Conservation (phyloP, 1,140 invertebrate species). For the Drosophila setifemur region DNA sequence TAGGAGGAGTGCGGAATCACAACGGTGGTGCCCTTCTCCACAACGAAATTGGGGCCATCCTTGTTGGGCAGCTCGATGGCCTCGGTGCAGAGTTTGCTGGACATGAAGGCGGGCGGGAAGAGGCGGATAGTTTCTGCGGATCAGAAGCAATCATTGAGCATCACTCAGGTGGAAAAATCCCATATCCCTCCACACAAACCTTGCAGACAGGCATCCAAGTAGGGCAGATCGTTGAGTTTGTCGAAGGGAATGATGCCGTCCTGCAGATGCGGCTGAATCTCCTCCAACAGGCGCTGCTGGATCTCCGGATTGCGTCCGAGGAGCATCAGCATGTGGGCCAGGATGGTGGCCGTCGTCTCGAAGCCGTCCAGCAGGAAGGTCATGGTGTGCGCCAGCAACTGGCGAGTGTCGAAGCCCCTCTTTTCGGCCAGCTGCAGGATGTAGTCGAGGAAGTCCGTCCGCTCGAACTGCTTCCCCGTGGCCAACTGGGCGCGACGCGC, state of each 20-base stretch:
- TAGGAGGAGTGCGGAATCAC: slow-evolving; percentile 84
- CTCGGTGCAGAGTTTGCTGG: slow-evolving; percentile 59
- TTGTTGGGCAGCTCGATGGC: slow-evolving; percentile 48
- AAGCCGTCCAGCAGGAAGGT: slow-evolving; percentile 70
- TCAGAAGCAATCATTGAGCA: background rate
- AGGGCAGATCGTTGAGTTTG: slow-evolving; percentile 49
- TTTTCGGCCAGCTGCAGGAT: slow-evolving; percentile 77
- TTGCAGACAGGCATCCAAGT: slow-evolving; percentile 66
- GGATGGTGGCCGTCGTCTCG: slow-evolving; percentile 58
- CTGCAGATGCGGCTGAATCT: slow-evolving; percentile 68
- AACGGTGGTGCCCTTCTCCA: slow-evolving; percentile 83
- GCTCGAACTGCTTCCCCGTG: slow-evolving; percentile 27
- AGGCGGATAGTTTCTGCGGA: slow-evolving; percentile 50
- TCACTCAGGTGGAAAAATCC: too few species aligned
- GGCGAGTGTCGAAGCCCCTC: slow-evolving; percentile 27
- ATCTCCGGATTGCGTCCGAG: slow-evolving; percentile 37
- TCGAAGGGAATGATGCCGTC: slow-evolving; percentile 50
- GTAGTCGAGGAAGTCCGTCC: slow-evolving; percentile 81
- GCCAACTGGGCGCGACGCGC: slow-evolving; percentile 49
- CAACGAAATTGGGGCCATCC: slow-evolving; percentile 36
- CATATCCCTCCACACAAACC: background rate
- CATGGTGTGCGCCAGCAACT: slow-evolving; percentile 48
- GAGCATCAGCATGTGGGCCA: slow-evolving; percentile 46
- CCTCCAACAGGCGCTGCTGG: slow-evolving; percentile 53
- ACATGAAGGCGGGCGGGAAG: slow-evolving; percentile 36